Evolutionary conservation across 2,888 invertebrate species (phyloP), one percentile per base, ranked within the genome.

Genomic region (Acrobasis consociella): DNA sequence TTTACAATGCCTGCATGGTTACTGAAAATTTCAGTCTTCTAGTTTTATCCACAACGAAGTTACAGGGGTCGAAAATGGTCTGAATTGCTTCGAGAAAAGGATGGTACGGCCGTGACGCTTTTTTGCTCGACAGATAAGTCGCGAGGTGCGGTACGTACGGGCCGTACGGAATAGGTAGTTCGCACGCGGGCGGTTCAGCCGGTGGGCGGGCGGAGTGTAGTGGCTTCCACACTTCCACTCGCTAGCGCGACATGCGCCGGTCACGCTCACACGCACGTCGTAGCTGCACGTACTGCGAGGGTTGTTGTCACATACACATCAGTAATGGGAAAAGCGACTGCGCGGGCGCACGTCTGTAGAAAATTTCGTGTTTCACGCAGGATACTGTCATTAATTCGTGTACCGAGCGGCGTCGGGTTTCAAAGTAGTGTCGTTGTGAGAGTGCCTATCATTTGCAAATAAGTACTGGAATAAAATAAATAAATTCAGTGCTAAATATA

Each of bases 301-400:
- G 39, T 9, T 15, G 55, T 39, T 10, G 15, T 10, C 55, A 55
- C n/a, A 16, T 10, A 11, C 10, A 15, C n/a, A 10, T 31, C 55
- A 55, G 55, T 55, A 16, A 55, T 55, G 16, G 10, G 9, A 55
- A 9, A 5, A 55, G 16, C 38, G 5, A 16, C 39, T 39, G 39
- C 55, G 55, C 55, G 39, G 9, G 55, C 55, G 55, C 55, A 55
- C 55, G 55, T 52, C n/a, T 1, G 46, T 2, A 7, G 3, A n/a
- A 13, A 13, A 13, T 46, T 13, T 5, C 13, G 37, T 11, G 15
- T 53, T 9, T 15, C n/a, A 31, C 31, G 31, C 22, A 53, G 2
- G 37, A 16, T 55, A 16, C 11, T 39, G 15, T 55, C 10, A 55
- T 55, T 38, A 55, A 39, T 38, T 38, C 38, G 55, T 15, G 39